These are phyloP conservation scores for Setophaga petechia DNA, from an alignment of 2,113 vertebrate species.

Conservation along the genomic window DNA sequence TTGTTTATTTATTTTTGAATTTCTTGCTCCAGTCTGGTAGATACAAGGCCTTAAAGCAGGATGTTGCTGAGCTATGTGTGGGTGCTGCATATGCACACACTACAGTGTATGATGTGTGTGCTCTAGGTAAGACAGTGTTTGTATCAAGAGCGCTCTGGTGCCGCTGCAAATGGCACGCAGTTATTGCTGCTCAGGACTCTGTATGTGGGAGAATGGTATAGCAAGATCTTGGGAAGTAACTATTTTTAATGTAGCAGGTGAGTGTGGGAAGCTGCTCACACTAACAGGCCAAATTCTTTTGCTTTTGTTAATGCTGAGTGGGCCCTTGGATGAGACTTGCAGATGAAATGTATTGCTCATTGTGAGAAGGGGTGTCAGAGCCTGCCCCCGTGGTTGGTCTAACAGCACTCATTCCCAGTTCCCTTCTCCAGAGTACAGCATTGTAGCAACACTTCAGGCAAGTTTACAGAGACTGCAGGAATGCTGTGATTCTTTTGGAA, in stretches of 20 bases:
- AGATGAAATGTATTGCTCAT: slow-evolving; percentile 6
- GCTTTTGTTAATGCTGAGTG: slow-evolving; percentile 59
- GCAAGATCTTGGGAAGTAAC: slow-evolving; percentile 33
- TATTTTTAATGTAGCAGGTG: slow-evolving; percentile 59
- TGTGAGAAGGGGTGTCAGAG: slow-evolving; percentile 6
- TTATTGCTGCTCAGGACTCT: not conserved
- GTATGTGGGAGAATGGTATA: slow-evolving; percentile 18
- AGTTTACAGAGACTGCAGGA: not conserved
- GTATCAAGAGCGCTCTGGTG: not conserved
- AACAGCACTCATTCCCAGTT: not conserved
- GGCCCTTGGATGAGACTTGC: not conserved
- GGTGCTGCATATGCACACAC: not conserved
- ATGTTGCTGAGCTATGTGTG: not conserved
- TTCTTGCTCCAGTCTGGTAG: not conserved
- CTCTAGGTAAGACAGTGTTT: not conserved
- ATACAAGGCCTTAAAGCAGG: not conserved
- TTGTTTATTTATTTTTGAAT: not conserved
- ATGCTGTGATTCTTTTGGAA: not conserved
- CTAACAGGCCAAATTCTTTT: slow-evolving; percentile 37
- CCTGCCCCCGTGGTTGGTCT: not conserved
- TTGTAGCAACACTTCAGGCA: not conserved
- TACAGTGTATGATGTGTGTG: rapidly evolving
- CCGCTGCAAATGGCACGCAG: slow-evolving; percentile 1
- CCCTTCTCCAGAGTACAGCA: not conserved
- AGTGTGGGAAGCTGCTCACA: slow-evolving; percentile 55